Conservation (phyloP, 2,888 invertebrate species). For the Dascillus cervinus region DNA sequence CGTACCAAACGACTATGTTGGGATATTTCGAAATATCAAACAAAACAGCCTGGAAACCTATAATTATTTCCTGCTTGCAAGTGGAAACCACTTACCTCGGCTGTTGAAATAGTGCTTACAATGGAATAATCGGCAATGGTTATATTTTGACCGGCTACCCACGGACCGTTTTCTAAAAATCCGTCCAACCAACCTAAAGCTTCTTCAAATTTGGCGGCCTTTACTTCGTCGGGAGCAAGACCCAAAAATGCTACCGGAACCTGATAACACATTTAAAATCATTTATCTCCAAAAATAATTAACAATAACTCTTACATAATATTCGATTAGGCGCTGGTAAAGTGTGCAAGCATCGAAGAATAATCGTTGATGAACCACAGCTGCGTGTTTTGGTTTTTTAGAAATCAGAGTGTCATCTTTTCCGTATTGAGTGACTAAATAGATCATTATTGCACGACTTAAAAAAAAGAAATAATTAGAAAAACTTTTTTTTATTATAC, state of each 20-base stretch:
- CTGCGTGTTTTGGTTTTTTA: conserved; percentile 53
- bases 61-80: background rate
- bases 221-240: conserved; percentile 21
- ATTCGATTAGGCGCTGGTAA: conserved; percentile 45
- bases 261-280: conserved; percentile 16
- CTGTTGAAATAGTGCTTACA: conserved; percentile 51
- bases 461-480: conserved; percentile 23
- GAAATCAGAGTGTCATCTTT: conserved; percentile 58
- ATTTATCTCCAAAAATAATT: no score
- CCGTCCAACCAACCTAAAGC: conserved; percentile 52
- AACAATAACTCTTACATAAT: conserved; percentile 46
- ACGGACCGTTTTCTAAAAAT: conserved; percentile 52
- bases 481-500: no score
- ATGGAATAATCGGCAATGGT: conserved; percentile 65
- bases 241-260: conserved; percentile 24
- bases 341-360: conserved; percentile 56
- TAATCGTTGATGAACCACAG: conserved; percentile 54
- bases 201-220: conserved; percentile 47
- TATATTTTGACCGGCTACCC: conserved; percentile 58
- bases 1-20: conserved; percentile 57
- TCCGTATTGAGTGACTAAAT: conserved; percentile 58
- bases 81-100: conserved; percentile 48
- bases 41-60: conserved; percentile 44
- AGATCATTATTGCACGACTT: conserved; percentile 61
- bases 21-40: conserved; percentile 51